Conservation (phyloP, 2,797 vertebrate genomes). For the Acropternis orthonyx region DNA sequence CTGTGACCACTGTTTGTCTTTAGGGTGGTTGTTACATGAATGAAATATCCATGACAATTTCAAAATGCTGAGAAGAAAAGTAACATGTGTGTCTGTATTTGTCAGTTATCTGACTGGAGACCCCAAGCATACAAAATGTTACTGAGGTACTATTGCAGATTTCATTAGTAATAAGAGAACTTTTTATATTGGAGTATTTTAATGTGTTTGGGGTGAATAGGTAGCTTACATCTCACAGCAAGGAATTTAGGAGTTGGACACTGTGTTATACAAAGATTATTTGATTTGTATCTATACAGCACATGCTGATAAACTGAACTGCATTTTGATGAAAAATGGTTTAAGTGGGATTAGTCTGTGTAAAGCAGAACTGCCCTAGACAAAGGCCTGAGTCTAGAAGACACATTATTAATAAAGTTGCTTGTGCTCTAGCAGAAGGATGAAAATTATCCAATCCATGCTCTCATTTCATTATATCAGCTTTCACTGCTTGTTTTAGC, state of each 20-base stretch:
- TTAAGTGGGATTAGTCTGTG: background rate
- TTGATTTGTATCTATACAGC: background rate
- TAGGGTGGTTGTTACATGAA: background rate
- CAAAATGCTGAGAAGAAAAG: background rate
- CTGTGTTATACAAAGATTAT: background rate
- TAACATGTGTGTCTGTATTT: background rate
- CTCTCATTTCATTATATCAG: background rate
- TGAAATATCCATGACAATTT: background rate
- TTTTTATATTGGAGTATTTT: background rate
- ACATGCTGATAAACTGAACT: background rate
- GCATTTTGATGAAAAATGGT: background rate
- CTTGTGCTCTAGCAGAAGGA: background rate
- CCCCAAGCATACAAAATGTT: accelerated
- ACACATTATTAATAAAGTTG: background rate
- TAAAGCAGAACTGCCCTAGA: background rate
- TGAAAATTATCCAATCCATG: background rate
- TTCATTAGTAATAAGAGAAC: background rate
- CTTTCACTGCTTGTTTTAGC: background rate
- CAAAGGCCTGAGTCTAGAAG: background rate
- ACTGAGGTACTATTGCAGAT: background rate
- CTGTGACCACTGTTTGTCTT: background rate
- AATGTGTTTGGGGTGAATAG: background rate
- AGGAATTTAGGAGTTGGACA: background rate
- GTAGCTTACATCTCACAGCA: background rate
- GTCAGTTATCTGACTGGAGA: background rate